These are phyloP conservation scores for Zaprionus ornatus DNA, from an alignment of 1,140 invertebrate species.

Conservation along the genomic window DNA sequence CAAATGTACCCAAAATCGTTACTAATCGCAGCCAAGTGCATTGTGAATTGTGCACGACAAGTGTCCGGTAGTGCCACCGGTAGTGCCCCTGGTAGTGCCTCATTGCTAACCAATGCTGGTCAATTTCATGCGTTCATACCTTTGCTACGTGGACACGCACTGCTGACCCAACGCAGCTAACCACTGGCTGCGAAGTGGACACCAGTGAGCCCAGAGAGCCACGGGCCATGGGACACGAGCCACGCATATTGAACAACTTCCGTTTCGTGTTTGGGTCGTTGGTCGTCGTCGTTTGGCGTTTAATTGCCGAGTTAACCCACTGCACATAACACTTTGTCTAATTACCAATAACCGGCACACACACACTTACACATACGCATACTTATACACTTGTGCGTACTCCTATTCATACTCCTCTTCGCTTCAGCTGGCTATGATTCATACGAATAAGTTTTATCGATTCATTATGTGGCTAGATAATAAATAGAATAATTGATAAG, in stretches of 20 bases:
- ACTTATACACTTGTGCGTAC: background rate
- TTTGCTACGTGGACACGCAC: conserved; percentile 61
- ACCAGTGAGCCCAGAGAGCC: background rate
- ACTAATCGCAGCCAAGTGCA: conserved; percentile 54
- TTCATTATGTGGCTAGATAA: background rate
- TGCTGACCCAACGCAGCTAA: conserved; percentile 34
- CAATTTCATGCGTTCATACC: conserved; percentile 77
- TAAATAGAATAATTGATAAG: background rate
- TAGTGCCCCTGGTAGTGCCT: background rate
- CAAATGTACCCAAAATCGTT: conserved; percentile 54
- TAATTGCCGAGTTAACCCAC: conserved; percentile 71
- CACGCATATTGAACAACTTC: conserved; percentile 78
- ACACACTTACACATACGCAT: background rate
- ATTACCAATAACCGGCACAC: conserved; percentile 48
- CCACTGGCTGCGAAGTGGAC: conserved; percentile 8
- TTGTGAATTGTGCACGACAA: conserved; percentile 3
- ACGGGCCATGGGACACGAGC: conserved; percentile 38
- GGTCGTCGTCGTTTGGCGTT: conserved; percentile 19
- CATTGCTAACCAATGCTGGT: conserved; percentile 30
- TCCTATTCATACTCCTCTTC: background rate
- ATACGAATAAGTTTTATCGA: background rate
- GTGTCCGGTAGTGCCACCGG: background rate
- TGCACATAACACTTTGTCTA: conserved; percentile 68
- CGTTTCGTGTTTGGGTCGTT: conserved; percentile 45
- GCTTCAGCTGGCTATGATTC: background rate